Conservation (phyloP, 2,113 vertebrate genomes). For the Rousettus leschenaultii region DNA sequence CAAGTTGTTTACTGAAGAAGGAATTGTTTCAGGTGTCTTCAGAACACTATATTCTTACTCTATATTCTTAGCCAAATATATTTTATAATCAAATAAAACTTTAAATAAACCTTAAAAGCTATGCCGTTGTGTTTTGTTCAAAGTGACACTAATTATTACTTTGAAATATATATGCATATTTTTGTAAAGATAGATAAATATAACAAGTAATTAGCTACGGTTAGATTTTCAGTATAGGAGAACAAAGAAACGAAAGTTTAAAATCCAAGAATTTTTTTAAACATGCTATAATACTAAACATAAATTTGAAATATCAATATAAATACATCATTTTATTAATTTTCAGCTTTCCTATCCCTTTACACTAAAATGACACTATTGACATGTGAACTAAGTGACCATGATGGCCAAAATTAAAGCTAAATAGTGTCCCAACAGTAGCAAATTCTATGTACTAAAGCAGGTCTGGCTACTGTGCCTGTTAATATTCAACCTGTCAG, state of each 20-base stretch:
- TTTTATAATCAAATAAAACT: background rate
- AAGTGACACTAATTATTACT: background rate
- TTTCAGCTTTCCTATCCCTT: background rate
- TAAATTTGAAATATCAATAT: background rate
- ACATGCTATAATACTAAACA: background rate
- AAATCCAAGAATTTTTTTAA: background rate
- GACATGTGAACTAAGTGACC: background rate
- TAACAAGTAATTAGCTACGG: background rate
- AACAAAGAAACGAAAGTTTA: background rate
- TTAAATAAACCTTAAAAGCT: background rate
- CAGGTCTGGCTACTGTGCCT: background rate
- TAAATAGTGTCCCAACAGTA: background rate
- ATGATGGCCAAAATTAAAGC: background rate
- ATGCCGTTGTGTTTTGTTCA: background rate
- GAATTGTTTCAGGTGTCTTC: background rate
- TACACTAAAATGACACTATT: background rate
- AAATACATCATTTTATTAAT: background rate
- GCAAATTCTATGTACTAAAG: background rate
- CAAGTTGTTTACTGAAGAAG: background rate
- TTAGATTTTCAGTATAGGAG: background rate
- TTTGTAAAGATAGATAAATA: background rate
- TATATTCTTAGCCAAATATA: background rate
- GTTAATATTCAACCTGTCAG: background rate
- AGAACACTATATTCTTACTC: background rate
- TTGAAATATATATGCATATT: background rate